A percentile compares a stretch with the other conserved stretches of the same genome.
Conservation (phyloP, 2,888 invertebrate genomes). For the Drepanosiphum platanoidis region DNA sequence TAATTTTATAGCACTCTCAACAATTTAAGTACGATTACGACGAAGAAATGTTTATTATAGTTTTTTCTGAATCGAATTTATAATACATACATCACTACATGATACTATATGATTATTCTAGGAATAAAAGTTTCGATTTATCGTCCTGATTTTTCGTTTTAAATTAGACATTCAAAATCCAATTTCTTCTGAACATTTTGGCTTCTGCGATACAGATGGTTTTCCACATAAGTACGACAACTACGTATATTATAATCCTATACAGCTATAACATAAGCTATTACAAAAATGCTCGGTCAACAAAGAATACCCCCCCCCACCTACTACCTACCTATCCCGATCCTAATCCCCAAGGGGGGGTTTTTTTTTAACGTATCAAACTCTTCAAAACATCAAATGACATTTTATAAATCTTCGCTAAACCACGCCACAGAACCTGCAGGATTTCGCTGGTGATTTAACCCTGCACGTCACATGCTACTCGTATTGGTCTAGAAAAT, state of each 20-base stretch:
- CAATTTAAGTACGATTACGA: too few relatives aligned
- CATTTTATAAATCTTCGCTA: neutral
- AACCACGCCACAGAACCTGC: neutral
- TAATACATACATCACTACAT: too few relatives aligned
- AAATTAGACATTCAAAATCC: neutral
- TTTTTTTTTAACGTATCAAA: neutral
- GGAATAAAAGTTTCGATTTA: neutral
- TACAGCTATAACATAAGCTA: too few relatives aligned
- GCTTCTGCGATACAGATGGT: neutral
- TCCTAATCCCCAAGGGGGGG: neutral
- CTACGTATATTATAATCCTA: neutral
- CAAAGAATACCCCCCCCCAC: neutral
- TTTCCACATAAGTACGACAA: neutral
- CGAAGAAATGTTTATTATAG: too few relatives aligned
- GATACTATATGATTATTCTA: too few relatives aligned
- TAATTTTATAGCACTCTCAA: too few relatives aligned
- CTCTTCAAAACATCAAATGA: neutral
- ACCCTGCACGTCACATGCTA: neutral
- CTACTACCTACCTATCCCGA: neutral
- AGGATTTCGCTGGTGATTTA: neutral
- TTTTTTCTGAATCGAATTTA: too few relatives aligned
- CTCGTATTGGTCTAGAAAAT: neutral
- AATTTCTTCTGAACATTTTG: neutral
- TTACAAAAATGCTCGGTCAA: neutral
- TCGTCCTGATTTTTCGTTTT: neutral